A percentile compares a stretch with the other conserved stretches of the same genome.
These are phyloP conservation scores for Ascaphus truei DNA, from an alignment of 2,113 vertebrate species.

Conservation along the genomic window DNA sequence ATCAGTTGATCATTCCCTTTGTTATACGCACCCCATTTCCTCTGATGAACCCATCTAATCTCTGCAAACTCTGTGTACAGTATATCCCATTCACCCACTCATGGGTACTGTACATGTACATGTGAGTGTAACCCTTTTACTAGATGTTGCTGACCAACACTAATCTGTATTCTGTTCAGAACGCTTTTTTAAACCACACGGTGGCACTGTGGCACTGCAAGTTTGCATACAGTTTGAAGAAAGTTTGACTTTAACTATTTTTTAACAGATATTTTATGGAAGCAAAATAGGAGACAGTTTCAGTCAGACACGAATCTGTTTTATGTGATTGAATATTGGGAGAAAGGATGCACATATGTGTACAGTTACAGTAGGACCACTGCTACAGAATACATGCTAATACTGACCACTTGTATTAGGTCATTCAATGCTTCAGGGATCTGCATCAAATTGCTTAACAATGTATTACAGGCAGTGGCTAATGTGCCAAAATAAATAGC, in stretches of 20 bases:
- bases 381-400: neutral
- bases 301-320: neutral
- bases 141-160: no score
- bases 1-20: no score
- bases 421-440: neutral
- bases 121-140: no score
- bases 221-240: neutral
- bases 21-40: no score
- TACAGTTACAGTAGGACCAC: no score
- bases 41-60: no score
- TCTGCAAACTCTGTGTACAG: no score
- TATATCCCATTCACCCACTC: no score
- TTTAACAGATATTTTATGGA: neutral
- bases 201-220: conserved; percentile 13
- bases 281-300: neutral
- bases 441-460: neutral
- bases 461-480: neutral
- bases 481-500: neutral
- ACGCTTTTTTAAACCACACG: neutral
- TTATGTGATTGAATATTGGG: conserved; percentile 1
- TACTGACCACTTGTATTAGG: neutral
- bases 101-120: no score
- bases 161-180: neutral
- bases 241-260: conserved; percentile 1
- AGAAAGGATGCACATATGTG: neutral